Base-by-base conservation (phyloP, 2,113 vertebrate genomes). In the Cyanoramphus novaezelandiae region DNA sequence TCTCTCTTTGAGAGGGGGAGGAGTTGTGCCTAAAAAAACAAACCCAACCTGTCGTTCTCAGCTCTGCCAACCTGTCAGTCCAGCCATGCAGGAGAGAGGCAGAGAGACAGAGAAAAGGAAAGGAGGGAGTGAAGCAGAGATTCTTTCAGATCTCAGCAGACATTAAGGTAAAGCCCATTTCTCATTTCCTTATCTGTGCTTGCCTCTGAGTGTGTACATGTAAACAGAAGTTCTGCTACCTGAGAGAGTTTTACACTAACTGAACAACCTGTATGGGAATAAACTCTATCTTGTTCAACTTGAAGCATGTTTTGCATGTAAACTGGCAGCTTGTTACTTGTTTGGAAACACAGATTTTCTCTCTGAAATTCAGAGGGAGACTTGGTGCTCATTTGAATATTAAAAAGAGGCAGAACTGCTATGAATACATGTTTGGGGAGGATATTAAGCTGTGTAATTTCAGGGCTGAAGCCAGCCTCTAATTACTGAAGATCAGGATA, bases 11-110 rank as follows among this genome's bases (percentile, higher is more conserved):
- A 92, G 94, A 96, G 39, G 65, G 96, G 96, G 96, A 95, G 96
- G 96, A 97, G 96, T 97, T 97, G 95, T 89, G 94, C 90, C 96
- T 97, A 96, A 95, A 95, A 97, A 97, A 96, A 93, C 95, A 97
- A 96, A 97, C 96, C 96, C 93, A 97, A 97, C 96, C 96, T 97
- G 96, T 96, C 83, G 43, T 95, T 89, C 93, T 97, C 77, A 95
- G 86, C 86, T 33, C 81, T 97, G 96, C 95, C 96, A 97, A 95
- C 96, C 95, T 97, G 96, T 97, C 96, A 97, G 95, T 96, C 96
- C 94, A 96, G 96, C 96, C 96, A 95, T 92, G 93, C 96, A 85
- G 92, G 96, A 79, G 77, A 84, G 72, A 95, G 76, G 72, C 86
- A 92, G 94, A 87, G 80, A 96, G 94, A 75, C 90, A 91, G 90